These are phyloP conservation scores for Torymus auratus DNA, from an alignment of 2,888 invertebrate species.

Conservation along the genomic window DNA sequence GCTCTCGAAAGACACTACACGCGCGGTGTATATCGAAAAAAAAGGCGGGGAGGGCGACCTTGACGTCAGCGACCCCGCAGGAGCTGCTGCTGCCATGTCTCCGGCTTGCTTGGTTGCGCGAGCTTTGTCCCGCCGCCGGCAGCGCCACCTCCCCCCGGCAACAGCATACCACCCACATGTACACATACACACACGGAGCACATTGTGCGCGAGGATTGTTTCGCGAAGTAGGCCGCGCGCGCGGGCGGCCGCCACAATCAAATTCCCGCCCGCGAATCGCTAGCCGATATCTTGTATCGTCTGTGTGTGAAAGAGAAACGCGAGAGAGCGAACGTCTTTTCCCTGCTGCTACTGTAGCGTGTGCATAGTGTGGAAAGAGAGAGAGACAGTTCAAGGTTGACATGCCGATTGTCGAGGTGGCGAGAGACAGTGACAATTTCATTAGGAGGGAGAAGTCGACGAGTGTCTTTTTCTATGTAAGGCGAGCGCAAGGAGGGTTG, in stretches of 20 bases:
- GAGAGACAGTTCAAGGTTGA: slow-evolving; percentile 34
- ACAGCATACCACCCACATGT: slow-evolving; percentile 19
- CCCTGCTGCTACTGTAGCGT: no score
- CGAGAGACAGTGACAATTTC: neutral
- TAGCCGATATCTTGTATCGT: no score
- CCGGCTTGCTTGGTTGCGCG: neutral
- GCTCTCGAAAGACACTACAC: no score
- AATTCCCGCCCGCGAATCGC: slow-evolving; percentile 26
- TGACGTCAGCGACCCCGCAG: slow-evolving; percentile 59
- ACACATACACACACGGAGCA: no score
- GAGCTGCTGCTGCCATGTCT: neutral
- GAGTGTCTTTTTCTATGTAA: no score
- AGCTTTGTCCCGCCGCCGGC: slow-evolving; percentile 33
- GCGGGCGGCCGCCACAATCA: slow-evolving; percentile 37
- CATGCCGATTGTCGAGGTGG: neutral
- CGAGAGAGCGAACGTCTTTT: no score
- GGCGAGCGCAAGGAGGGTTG: no score
- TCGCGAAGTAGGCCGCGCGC: slow-evolving; percentile 70
- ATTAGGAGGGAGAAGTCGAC: neutral
- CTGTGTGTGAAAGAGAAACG: no score
- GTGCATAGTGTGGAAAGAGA: no score
- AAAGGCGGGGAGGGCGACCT: slow-evolving; percentile 54
- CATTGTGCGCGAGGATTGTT: slow-evolving; percentile 63
- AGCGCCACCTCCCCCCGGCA: slow-evolving; percentile 57
- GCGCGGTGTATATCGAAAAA: slow-evolving; percentile 33